Conservation (phyloP, 2,888 invertebrate species). For the Arctia plantaginis region DNA sequence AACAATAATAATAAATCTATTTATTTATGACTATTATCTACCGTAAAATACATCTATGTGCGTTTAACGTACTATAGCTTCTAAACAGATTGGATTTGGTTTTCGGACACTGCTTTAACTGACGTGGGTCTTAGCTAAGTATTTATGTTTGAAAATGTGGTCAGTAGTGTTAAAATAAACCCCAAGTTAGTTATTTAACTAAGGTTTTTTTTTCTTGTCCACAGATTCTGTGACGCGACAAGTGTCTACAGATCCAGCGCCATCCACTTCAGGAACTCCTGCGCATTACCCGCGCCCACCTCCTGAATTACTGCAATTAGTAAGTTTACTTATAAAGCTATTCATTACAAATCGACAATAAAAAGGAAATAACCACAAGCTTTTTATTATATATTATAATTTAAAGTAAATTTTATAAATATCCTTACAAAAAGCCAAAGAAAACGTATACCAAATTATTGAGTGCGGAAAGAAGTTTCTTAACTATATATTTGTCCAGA, state of each 20-base stretch:
- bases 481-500: neutral
- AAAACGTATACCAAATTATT: neutral
- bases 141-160: neutral
- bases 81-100: neutral
- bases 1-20: no score
- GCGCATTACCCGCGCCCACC: conserved; percentile 72
- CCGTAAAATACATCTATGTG: no score
- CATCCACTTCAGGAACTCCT: conserved; percentile 81
- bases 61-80: no score
- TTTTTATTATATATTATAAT: no score
- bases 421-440: neutral
- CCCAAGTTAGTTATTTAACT: neutral
- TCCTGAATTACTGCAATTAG: conserved; percentile 73
- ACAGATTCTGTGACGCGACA: conserved; percentile 79
- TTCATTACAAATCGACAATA: neutral
- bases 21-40: no score
- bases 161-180: neutral
- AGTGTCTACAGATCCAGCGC: conserved; percentile 76
- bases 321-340: conserved; percentile 45
- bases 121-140: neutral
- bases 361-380: neutral
- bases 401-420: no score
- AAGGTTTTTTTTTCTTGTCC: conserved; percentile 45
- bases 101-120: neutral
- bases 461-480: neutral